Base-by-base conservation (phyloP, 2,113 vertebrate genomes). In the Oncorhynchus masou region DNA sequence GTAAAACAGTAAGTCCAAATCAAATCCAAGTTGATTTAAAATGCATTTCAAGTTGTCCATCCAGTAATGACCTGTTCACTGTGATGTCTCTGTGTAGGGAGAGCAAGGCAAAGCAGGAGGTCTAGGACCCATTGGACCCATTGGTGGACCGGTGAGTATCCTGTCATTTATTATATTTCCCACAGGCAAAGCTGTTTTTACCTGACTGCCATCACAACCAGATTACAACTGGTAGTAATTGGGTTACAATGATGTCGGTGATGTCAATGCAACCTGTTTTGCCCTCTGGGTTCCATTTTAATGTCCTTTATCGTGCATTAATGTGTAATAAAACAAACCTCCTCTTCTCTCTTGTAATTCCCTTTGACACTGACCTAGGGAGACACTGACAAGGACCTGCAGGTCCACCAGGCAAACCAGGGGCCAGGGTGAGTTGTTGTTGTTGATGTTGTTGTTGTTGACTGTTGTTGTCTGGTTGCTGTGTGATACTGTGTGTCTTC, bases 21-120 rank as follows among this genome's bases (percentile, higher is more conserved):
- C 59, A 24, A 20, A 3, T 45, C 12, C 27, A 22, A 5, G 39
- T 45, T 45, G 0, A 62, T 22, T 11, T 71, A 25, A 64, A 24
- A n/a, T 49, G 5, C 4, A 77, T 54, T 54, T 54, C 12, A 54
- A 15, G 22, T 22, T 9, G 7, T n/a, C 16, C 9, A 22, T 24
- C 4, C 59, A 16, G 59, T 24, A 62, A 22, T 6, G 1, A 5
- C 16, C 51, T 5, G 51, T 22, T 24, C 59, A 62, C n/a, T 22
- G 19, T n/a, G n/a, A 8, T 62, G 19, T 62, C 1, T 62, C 70
- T 66, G 82, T 83, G 83, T 81, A 99, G 98, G 98, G 98, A 62
- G 95, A 95, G 51, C 96, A 91, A 2, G 98, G 98, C 31, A 94
- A 94, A 8, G 94, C 94, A 62, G 97, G 97, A 65, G 96, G 94